These are phyloP conservation scores for Sylvia atricapilla DNA, from an alignment of 2,113 vertebrate species.

Conservation along the genomic window DNA sequence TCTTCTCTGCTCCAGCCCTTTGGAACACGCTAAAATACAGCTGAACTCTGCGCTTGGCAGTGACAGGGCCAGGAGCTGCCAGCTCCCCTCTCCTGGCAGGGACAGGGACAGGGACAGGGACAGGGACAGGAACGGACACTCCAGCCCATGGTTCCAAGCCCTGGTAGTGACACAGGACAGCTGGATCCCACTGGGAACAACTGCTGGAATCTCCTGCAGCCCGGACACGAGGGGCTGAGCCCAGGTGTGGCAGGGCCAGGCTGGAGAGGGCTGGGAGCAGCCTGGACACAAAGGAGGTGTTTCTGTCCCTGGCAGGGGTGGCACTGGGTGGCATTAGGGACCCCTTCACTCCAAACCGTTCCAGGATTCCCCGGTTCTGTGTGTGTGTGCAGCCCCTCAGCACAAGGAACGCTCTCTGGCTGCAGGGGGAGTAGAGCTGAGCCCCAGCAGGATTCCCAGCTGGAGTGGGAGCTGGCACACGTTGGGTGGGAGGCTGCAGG, in stretches of 20 bases:
- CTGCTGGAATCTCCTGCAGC: not conserved
- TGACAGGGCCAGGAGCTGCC: not conserved
- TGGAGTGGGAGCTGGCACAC: not conserved
- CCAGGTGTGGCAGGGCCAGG: not conserved
- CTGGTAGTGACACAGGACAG: not conserved
- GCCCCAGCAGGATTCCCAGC: not conserved
- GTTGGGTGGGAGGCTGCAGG: not conserved
- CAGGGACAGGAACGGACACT: not conserved
- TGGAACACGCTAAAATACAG: not conserved
- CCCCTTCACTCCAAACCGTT: accelerated
- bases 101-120: not conserved
- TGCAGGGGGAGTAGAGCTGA: not conserved
- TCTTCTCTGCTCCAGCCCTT: not conserved
- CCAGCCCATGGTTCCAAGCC: accelerated
- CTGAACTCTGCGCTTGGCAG: not conserved
- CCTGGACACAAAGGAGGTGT: not conserved
- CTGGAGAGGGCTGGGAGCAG: not conserved
- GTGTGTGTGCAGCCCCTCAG: not conserved
- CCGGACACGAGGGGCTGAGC: accelerated
- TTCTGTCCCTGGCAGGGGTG: not conserved
- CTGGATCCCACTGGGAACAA: not conserved
- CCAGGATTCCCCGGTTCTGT: accelerated
- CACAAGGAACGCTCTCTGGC: accelerated
- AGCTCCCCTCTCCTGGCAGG: not conserved
- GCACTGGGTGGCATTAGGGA: not conserved